phyloP scores from a whole-genome alignment of 2,113 vertebrate species.

The Saccopteryx bilineata region DNA sequence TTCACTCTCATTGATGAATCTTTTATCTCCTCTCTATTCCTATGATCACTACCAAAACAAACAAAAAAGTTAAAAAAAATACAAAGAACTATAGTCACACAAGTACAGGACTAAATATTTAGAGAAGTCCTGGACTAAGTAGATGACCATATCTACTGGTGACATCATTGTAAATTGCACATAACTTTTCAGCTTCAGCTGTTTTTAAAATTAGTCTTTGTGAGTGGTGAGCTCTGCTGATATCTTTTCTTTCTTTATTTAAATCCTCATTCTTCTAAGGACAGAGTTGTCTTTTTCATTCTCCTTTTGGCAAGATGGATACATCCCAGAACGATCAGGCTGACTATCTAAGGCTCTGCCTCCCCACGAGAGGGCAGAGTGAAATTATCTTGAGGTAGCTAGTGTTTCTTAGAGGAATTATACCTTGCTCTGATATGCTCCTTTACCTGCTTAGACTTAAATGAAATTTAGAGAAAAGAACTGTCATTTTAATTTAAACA shows the following conservation, averaged over 20 bases:
- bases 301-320: constrained; percentile 17
- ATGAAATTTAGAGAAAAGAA: constrained; percentile 47
- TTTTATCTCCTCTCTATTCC: neutral
- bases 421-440: constrained; percentile 41
- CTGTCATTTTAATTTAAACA: constrained; percentile 61
- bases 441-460: constrained; percentile 25
- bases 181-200: constrained; percentile 47
- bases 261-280: constrained; percentile 8
- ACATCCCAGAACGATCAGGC: neutral
- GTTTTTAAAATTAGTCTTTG: constrained; percentile 38
- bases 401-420: neutral
- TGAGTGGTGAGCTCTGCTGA: constrained; percentile 45
- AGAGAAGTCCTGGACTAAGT: neutral
- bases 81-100: neutral
- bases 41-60: neutral
- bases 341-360: neutral
- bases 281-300: constrained; percentile 26
- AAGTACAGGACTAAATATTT: constrained; percentile 13
- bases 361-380: neutral
- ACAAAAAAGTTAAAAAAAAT: neutral
- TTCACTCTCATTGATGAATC: neutral
- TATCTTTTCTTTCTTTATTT: neutral
- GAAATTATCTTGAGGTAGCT: neutral
- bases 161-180: neutral
- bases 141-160: neutral